phyloP scores from a whole-genome alignment of 2,797 vertebrate species.

The Xiphophorus birchmanni region DNA sequence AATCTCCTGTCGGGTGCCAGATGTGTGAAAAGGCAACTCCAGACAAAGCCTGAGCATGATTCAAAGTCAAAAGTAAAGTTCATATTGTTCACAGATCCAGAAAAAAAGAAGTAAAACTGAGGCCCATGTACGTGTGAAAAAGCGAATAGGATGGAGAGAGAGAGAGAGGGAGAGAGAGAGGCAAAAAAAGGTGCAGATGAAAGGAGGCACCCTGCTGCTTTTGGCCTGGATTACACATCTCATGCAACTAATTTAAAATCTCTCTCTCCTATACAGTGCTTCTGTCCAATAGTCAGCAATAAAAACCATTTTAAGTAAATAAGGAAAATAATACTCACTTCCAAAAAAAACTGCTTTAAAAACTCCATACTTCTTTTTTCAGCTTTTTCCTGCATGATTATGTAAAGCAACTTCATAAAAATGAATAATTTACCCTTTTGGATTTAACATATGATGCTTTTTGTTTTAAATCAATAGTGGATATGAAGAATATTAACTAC shows the following conservation, averaged over 20 bases:
- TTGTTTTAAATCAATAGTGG: background rate
- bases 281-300: conserved; percentile 30
- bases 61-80: background rate
- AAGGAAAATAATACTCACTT: background rate
- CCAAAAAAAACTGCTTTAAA: background rate
- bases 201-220: conserved; percentile 35
- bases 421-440: background rate
- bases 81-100: background rate
- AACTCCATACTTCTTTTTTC: background rate
- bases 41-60: background rate
- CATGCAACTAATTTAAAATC: conserved; percentile 29
- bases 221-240: conserved; percentile 37
- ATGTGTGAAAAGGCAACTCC: conserved; percentile 1
- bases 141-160: conserved; percentile 5
- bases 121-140: conserved; percentile 17
- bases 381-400: background rate
- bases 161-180: background rate
- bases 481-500: background rate
- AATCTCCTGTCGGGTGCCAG: background rate
- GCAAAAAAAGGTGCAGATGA: conserved; percentile 31
- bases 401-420: background rate
- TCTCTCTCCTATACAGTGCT: conserved; percentile 10
- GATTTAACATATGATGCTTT: background rate
- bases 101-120: conserved; percentile 5
- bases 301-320: background rate